A percentile compares a stretch with the other conserved stretches of the same genome.
Conservation (phyloP, 1,140 invertebrate species). For the Aphelinus atriplicis region DNA sequence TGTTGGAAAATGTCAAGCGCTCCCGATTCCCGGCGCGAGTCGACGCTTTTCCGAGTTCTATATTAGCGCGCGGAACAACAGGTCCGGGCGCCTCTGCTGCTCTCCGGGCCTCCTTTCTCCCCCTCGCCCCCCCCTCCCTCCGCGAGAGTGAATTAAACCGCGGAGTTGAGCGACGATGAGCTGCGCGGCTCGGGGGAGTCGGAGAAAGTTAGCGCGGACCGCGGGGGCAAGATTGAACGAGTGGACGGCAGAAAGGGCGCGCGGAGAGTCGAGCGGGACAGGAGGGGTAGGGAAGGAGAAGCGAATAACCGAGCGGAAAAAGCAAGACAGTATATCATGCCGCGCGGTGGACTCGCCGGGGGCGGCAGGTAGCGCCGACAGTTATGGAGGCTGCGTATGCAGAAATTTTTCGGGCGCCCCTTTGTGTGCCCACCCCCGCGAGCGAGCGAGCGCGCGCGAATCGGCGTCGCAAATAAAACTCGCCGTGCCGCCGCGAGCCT, state of each 20-base stretch:
- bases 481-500: not conserved
- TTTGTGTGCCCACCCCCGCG: not conserved
- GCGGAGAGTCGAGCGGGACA: not conserved
- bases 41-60: too few relatives aligned
- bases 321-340: slow-evolving; percentile 35
- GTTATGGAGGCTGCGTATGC: slow-evolving; percentile 40
- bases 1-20: too few relatives aligned
- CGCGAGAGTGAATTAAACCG: slow-evolving; percentile 11
- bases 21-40: too few relatives aligned
- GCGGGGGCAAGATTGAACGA: slow-evolving; percentile 6
- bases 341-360: not conserved
- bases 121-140: not conserved
- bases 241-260: not conserved
- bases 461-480: slow-evolving; percentile 36
- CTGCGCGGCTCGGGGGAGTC: not conserved
- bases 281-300: not conserved
- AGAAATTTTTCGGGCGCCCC: slow-evolving; percentile 25
- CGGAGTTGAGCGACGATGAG: not conserved
- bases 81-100: too few relatives aligned
- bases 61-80: too few relatives aligned
- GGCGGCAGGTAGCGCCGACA: slow-evolving; percentile 1
- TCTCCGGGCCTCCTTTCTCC: not conserved
- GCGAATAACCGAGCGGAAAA: slow-evolving; percentile 36
- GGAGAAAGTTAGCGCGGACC: not conserved
- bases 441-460: slow-evolving; percentile 1